Base-by-base conservation (phyloP, 64 coral and sea anemone species). In the Montipora cactus region DNA sequence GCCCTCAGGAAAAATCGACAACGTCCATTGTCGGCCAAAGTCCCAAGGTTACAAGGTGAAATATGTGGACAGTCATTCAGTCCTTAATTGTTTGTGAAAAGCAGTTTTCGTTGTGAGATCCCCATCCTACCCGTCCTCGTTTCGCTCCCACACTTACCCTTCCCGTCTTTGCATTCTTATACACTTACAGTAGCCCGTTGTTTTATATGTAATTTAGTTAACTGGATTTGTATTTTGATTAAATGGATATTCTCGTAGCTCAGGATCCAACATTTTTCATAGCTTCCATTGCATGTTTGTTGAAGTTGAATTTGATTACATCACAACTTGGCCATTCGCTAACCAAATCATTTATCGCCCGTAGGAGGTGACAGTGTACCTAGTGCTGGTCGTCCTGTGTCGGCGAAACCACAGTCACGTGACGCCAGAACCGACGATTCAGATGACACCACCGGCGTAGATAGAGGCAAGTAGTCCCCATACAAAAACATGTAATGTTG, bases 1-100 rank as follows among this genome's bases (percentile, higher is more conserved):
- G 98, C 95, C 59, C 73, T 96, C 3, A 96, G 94, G 71, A 96
- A 89, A 62, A 77, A 53, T 12, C 84, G 87, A 16, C 92, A 92
- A 44, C 84, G 98, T 10, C 95, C 98, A 44, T 75, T 87, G 49
- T 96, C 95, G n/a, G 98, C 98, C 7, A 99, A 89, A 53, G 19
- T 68, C 10, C n/a, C 75, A 0, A 67, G 91, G 59, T 45, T 73
- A 58, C 95, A 89, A 79, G 81, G 95, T 89, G 51, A 77, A 77
- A 44, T 21, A 11, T 6, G 68, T 5, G 5, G 5, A 20, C 21
- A 21, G 20, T 23, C 21, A 0, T 71, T n/a, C 4, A 9, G 62
- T 71, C 5, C 21, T 71, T 21, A 5, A 2, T n/a, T 4, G 6
- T 23, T 8, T 57, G 53, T 57, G 53, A 57, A 71, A 71, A 23